phyloP scores from a whole-genome alignment of 2,113 vertebrate species.

The Mohoua ochrocephala region DNA sequence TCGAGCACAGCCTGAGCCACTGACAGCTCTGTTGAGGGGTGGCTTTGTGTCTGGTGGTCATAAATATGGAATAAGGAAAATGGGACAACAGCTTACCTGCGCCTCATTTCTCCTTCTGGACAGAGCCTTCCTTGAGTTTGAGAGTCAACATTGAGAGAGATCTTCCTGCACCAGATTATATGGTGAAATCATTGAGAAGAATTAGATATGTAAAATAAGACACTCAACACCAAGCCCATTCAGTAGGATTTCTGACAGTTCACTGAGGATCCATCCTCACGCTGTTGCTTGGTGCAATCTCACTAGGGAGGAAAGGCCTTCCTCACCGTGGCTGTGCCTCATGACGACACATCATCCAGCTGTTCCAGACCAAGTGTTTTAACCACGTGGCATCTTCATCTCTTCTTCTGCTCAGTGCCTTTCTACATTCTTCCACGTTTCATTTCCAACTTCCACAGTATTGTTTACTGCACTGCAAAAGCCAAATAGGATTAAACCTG shows the following conservation, averaged over 20 bases:
- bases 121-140: background rate
- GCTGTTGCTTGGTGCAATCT: background rate
- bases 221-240: background rate
- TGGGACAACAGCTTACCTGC: background rate
- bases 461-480: constrained; percentile 7
- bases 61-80: background rate
- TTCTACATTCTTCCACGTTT: background rate
- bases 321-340: background rate
- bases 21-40: background rate
- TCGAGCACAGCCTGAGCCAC: background rate
- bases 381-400: background rate
- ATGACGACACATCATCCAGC: background rate
- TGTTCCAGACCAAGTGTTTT: background rate
- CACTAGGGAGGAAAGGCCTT: background rate
- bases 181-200: background rate
- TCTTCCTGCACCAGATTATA: accelerated
- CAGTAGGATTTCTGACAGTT: background rate
- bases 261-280: background rate
- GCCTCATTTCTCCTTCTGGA: background rate
- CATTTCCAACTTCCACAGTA: background rate
- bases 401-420: background rate
- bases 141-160: accelerated
- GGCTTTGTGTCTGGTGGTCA: accelerated
- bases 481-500: constrained; percentile 53
- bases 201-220: background rate